phyloP scores from a whole-genome alignment of 2,113 vertebrate genomes.

The Amphiprion ocellaris region DNA sequence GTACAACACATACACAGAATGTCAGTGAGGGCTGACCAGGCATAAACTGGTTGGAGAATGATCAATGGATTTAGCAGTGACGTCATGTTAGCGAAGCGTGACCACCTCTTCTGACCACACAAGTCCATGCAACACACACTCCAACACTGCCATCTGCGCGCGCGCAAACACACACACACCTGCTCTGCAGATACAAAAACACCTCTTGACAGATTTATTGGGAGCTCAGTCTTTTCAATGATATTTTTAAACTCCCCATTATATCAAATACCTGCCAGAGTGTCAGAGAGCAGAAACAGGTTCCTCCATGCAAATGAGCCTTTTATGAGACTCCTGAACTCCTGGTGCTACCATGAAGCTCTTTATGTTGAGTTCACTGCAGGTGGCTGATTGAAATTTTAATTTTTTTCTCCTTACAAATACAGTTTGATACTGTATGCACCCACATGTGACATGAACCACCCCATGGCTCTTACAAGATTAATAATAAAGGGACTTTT shows the following conservation, averaged over 20 bases:
- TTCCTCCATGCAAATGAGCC: slow-evolving; percentile 12
- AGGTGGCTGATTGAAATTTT: background rate
- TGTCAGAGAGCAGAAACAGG: background rate
- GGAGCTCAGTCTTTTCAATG: slow-evolving; percentile 9
- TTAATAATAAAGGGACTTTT: too few species aligned
- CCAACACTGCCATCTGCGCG: background rate
- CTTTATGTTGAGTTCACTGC: background rate
- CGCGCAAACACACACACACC: slow-evolving; percentile 12
- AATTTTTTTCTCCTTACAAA: background rate
- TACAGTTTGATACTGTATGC: background rate
- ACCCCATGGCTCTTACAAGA: too few species aligned
- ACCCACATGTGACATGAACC: too few species aligned
- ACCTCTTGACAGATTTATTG: slow-evolving; percentile 27
- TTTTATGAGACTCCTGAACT: slow-evolving; percentile 9
- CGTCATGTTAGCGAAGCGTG: slow-evolving; percentile 29
- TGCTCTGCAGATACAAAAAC: background rate
- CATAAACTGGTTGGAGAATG: slow-evolving; percentile 35
- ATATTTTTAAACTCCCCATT: background rate
- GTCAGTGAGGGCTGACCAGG: slow-evolving; percentile 25
- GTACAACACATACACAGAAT: background rate
- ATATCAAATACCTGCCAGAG: background rate
- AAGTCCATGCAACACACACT: background rate
- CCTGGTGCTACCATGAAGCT: background rate
- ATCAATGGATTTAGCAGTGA: slow-evolving; percentile 40
- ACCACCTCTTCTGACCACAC: slow-evolving; percentile 16